A percentile compares a stretch with the other conserved stretches of the same genome.
These are phyloP conservation scores for Agrochola lota DNA, from an alignment of 2,888 invertebrate genomes.

Conservation along the genomic window DNA sequence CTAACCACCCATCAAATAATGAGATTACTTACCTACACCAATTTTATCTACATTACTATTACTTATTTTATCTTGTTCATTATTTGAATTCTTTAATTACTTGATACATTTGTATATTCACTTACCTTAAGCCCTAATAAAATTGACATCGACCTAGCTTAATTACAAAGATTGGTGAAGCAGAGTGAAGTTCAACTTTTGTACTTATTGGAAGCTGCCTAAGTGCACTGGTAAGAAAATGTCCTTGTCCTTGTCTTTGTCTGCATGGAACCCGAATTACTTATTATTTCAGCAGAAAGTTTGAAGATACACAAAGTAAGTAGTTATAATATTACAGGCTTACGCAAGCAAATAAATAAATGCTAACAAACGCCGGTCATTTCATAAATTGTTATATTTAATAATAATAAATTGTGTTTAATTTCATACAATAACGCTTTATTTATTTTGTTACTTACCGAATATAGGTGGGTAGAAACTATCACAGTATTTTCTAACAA, in stretches of 20 bases:
- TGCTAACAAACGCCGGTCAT: slow-evolving; percentile 13
- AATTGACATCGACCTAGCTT: background rate
- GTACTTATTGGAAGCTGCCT: background rate
- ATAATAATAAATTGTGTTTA: background rate
- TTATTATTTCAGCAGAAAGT: background rate
- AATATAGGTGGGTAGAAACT: slow-evolving; percentile 30
- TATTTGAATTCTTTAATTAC: background rate
- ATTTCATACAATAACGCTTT: background rate
- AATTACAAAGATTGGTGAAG: background rate
- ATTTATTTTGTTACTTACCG: slow-evolving; percentile 51
- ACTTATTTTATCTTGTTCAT: background rate
- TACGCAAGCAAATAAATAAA: background rate
- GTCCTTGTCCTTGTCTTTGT: background rate
- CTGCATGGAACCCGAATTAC: background rate
- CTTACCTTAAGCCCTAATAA: background rate
- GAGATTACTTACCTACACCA: background rate
- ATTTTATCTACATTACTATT: background rate
- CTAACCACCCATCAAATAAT: too few relatives aligned
- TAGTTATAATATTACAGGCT: background rate
- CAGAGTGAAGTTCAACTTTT: background rate
- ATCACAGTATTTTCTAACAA: slow-evolving; percentile 34
- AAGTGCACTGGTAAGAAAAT: background rate
- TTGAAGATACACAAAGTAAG: slow-evolving; percentile 3
- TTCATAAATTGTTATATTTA: too few relatives aligned
- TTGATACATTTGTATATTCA: background rate